These are phyloP conservation scores for Oncorhynchus gorbuscha DNA, from an alignment of 2,113 vertebrate species.

Conservation along the genomic window DNA sequence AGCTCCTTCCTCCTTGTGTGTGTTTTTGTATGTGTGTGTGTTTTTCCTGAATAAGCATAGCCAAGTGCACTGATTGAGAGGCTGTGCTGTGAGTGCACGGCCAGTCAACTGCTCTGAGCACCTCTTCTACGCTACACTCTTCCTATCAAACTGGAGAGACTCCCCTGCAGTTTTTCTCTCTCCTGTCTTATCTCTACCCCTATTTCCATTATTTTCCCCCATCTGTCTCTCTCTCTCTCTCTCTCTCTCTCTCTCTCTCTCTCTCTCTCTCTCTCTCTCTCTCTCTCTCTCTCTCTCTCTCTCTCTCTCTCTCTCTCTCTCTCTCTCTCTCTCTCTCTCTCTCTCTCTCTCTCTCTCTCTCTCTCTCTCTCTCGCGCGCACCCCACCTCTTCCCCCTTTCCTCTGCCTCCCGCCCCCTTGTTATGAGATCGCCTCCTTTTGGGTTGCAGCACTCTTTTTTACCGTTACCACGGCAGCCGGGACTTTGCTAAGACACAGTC, in stretches of 20 bases:
- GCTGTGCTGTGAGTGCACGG: background rate
- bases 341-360: conserved; percentile 12
- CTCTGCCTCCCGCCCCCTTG: conserved; percentile 28
- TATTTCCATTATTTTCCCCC: background rate
- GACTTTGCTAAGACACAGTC: conserved; percentile 32
- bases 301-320: background rate
- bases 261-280: background rate
- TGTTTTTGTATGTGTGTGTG: conserved; percentile 17
- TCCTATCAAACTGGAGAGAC: conserved; percentile 2
- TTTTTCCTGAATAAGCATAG: conserved; percentile 1
- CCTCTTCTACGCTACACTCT: too few species aligned
- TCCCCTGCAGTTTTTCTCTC: conserved; percentile 20
- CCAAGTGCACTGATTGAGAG: background rate
- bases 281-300: conserved; percentile 17
- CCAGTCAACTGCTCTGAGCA: background rate
- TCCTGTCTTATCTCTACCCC: conserved; percentile 9
- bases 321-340: background rate
- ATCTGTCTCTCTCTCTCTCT: conserved; percentile 4
- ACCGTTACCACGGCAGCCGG: conserved; percentile 62
- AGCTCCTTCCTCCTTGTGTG: conserved; percentile 15
- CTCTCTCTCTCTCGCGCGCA: conserved; percentile 17
- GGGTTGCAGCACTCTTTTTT: conserved; percentile 25
- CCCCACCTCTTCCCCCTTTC: conserved; percentile 6
- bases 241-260: conserved; percentile 24
- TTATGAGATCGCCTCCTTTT: conserved; percentile 40